These are phyloP conservation scores for Orthosia gracilis DNA, from an alignment of 2,888 invertebrate genomes.

Conservation along the genomic window DNA sequence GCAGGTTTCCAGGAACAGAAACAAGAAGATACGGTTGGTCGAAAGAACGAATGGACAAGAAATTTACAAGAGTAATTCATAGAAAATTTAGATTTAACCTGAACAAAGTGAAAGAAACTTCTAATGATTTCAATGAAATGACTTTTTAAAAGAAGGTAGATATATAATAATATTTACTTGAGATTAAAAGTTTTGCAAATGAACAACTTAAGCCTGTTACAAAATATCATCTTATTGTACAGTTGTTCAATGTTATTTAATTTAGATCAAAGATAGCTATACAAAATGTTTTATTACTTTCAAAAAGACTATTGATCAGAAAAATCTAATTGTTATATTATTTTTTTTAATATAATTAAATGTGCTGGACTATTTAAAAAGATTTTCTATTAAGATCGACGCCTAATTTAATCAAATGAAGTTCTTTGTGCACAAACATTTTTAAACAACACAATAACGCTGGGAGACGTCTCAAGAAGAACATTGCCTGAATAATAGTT, in stretches of 20 bases:
- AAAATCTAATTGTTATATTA: not conserved
- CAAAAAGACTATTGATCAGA: not conserved
- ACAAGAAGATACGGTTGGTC: not conserved
- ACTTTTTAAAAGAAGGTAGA: conserved; percentile 23
- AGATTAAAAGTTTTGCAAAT: conserved; percentile 6
- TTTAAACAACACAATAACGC: conserved; percentile 62
- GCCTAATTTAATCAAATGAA: conserved; percentile 48
- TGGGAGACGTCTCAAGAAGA: conserved; percentile 60
- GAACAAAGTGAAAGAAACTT: conserved; percentile 17
- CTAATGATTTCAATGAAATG: conserved; percentile 16
- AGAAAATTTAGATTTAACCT: conserved; percentile 17
- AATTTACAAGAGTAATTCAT: not conserved
- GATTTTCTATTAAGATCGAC: conserved; percentile 7
- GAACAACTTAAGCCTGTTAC: not conserved
- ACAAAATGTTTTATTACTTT: not conserved
- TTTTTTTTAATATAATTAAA: not conserved
- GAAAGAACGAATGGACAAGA: not conserved
- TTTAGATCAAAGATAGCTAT: not conserved
- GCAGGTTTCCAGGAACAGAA: not conserved
- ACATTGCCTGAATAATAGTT: conserved; percentile 67
- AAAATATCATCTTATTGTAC: not conserved
- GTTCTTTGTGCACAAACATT: conserved; percentile 44
- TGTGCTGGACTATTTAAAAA: conserved; percentile 3
- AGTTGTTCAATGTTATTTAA: not conserved
- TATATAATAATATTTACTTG: conserved; percentile 20